Evolutionary conservation across 2,888 invertebrate genomes (phyloP).

Genomic region (Morpho helenor): DNA sequence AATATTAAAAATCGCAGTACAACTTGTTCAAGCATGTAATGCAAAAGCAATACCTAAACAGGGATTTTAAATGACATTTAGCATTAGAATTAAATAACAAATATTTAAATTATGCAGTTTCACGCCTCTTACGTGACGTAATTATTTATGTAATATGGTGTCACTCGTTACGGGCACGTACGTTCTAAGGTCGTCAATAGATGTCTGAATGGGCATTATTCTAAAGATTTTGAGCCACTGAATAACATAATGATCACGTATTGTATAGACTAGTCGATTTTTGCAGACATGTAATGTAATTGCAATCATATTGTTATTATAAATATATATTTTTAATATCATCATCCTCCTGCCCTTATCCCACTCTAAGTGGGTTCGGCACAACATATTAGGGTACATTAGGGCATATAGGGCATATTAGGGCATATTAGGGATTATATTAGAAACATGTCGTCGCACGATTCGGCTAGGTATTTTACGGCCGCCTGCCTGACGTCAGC

Average conservation of each 20-base stretch:
- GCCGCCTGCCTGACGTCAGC: too few relatives aligned
- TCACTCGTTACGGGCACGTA: constrained; percentile 31
- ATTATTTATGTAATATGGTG: constrained; percentile 19
- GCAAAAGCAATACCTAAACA: background rate
- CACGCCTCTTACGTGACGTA: constrained; percentile 22
- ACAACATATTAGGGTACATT: too few relatives aligned
- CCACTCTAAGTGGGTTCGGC: too few relatives aligned
- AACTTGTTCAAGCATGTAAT: too few relatives aligned
- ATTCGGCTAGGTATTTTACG: too few relatives aligned
- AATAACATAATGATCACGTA: constrained; percentile 22
- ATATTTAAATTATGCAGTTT: constrained; percentile 22
- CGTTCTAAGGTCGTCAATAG: constrained; percentile 23
- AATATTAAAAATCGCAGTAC: too few relatives aligned
- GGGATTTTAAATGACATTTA: background rate
- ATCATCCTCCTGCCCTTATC: too few relatives aligned
- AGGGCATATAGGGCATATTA: too few relatives aligned
- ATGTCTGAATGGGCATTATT: constrained; percentile 22
- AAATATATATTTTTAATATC: too few relatives aligned
- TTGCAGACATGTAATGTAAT: background rate
- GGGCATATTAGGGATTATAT: too few relatives aligned
- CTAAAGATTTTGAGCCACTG: constrained; percentile 16
- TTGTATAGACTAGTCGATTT: constrained; percentile 4
- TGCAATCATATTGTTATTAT: background rate
- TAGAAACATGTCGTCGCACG: too few relatives aligned
- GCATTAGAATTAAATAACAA: constrained; percentile 4